A percentile compares a stretch with the other conserved stretches of the same genome.
Evolutionary conservation across 1,140 invertebrate species (phyloP).

Genomic region (Leptinotarsa undecemlineata): DNA sequence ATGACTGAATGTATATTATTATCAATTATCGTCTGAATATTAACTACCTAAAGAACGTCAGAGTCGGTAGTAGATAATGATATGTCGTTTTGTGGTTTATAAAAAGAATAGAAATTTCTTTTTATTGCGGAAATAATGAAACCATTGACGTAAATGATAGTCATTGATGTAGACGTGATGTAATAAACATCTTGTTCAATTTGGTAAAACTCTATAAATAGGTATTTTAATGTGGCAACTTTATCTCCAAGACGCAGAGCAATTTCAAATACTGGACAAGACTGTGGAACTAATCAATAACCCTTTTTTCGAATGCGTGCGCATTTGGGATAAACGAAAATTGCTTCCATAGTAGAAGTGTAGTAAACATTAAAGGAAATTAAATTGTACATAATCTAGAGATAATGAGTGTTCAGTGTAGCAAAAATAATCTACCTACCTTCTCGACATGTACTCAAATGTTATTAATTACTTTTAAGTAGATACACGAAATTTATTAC

Average conservation of each 20-base stretch:
- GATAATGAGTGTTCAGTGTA: conserved; percentile 10
- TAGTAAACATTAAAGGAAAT: neutral
- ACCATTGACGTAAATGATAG: conserved; percentile 22
- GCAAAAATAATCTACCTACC: neutral
- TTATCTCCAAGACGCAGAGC: neutral
- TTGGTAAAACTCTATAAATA: conserved; percentile 10
- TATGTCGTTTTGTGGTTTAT: conserved; percentile 2
- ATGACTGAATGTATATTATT: too few species aligned
- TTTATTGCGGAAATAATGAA: conserved; percentile 13
- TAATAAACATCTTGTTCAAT: neutral
- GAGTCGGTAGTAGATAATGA: neutral
- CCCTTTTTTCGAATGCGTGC: conserved; percentile 9
- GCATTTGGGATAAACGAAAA: conserved; percentile 16
- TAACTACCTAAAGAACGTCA: neutral
- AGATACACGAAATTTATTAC: neutral
- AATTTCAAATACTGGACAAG: conserved; percentile 9
- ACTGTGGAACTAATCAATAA: conserved; percentile 21
- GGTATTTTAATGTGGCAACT: conserved; percentile 1
- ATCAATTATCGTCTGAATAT: too few species aligned
- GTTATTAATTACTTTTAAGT: neutral
- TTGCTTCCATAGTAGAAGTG: neutral
- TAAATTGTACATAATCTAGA: neutral
- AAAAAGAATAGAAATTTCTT: conserved; percentile 6
- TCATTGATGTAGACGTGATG: conserved; percentile 18
- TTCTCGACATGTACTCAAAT: neutral